A percentile compares a stretch with the other conserved stretches of the same genome.
These are phyloP conservation scores for Leucophenga varia DNA, from an alignment of 1,140 invertebrate genomes.

Conservation along the genomic window DNA sequence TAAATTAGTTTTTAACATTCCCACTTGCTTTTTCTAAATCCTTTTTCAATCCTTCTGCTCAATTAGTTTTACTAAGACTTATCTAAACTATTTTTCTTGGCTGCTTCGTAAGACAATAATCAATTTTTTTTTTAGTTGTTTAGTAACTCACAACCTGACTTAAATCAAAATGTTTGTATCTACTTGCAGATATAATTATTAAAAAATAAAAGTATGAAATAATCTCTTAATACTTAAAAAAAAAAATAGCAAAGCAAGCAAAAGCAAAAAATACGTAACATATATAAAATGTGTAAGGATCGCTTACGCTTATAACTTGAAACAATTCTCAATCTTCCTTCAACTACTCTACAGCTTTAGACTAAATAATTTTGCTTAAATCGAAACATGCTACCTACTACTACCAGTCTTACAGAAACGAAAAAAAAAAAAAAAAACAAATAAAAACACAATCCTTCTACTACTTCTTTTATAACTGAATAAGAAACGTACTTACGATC, in stretches of 20 bases:
- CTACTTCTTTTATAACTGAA: too few relatives aligned
- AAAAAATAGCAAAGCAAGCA: conserved; percentile 9
- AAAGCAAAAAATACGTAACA: conserved; percentile 12
- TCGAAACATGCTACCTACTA: conserved; percentile 36
- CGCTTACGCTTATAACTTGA: background rate
- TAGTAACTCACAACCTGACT: too few relatives aligned
- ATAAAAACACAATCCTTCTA: background rate
- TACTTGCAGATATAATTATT: conserved; percentile 55
- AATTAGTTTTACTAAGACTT: too few relatives aligned
- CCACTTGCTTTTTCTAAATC: too few relatives aligned
- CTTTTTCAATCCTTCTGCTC: too few relatives aligned
- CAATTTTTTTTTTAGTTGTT: too few relatives aligned
- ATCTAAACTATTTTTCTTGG: too few relatives aligned
- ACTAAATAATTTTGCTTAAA: conserved; percentile 41
- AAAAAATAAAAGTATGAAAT: conserved; percentile 33
- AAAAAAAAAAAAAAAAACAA: conserved; percentile 5
- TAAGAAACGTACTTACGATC: background rate
- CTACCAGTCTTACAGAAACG: conserved; percentile 32
- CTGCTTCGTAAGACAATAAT: too few relatives aligned
- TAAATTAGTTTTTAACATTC: too few relatives aligned
- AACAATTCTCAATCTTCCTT: background rate
- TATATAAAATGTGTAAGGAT: conserved; percentile 9
- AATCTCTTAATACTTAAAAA: background rate
- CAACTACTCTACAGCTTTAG: background rate
- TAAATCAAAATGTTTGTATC: conserved; percentile 37